phyloP scores from a whole-genome alignment of 2,797 vertebrate species.

The Helostoma temminkii region DNA sequence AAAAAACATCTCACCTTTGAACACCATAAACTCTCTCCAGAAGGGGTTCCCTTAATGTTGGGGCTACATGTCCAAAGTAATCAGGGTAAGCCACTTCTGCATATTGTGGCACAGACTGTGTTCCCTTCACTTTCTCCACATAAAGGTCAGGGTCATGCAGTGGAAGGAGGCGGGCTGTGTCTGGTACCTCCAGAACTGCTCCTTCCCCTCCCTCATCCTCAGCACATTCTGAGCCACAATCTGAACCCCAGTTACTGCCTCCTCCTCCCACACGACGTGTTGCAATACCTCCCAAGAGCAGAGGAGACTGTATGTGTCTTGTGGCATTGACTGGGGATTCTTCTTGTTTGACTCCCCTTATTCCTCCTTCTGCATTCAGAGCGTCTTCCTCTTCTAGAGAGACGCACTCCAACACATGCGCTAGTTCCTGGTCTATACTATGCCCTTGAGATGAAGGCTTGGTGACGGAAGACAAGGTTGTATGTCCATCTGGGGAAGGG shows the following conservation, averaged over 20 bases:
- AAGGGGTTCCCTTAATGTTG: constrained; percentile 91
- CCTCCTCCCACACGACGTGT: constrained; percentile 82
- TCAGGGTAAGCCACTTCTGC: constrained; percentile 98
- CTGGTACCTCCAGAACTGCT: constrained; percentile 85
- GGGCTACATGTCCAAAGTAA: constrained; percentile 96
- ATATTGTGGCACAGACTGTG: constrained; percentile 91
- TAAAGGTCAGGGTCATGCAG: constrained; percentile 96
- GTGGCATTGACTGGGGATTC: constrained; percentile 60
- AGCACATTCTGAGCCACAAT: constrained; percentile 87
- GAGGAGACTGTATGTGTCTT: constrained; percentile 74
- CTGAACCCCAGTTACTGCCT: constrained; percentile 80
- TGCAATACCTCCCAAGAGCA: constrained; percentile 72
- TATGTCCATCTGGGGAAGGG: constrained; percentile 70
- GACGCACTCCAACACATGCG: constrained; percentile 86
- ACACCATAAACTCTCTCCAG: constrained; percentile 95
- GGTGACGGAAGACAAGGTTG: constrained; percentile 55
- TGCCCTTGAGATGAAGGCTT: constrained; percentile 68
- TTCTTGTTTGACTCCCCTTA: constrained; percentile 50
- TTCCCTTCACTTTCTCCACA: constrained; percentile 93
- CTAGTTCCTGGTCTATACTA: constrained; percentile 86
- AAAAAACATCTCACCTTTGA: constrained; percentile 89
- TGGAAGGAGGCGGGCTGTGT: constrained; percentile 86
- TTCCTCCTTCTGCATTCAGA: constrained; percentile 67
- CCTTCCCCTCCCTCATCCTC: constrained; percentile 90
- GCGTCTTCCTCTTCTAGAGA: constrained; percentile 81